These are phyloP conservation scores for Delphinapterus leucas DNA, from an alignment of 2,113 vertebrate genomes.

Conservation along the genomic window DNA sequence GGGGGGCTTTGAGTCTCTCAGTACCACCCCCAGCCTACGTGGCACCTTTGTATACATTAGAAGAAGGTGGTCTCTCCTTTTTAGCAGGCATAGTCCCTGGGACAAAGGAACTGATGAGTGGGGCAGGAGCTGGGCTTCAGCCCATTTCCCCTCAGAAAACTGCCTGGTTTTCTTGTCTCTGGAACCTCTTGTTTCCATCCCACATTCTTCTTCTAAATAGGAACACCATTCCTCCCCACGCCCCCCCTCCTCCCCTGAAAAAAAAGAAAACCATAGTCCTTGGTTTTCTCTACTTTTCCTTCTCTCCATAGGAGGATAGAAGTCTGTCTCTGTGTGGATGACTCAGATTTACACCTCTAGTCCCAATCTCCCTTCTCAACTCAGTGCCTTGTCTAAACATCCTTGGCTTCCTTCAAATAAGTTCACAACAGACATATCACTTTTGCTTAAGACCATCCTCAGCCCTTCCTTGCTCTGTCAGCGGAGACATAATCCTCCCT, in stretches of 20 bases:
- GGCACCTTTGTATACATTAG: not conserved
- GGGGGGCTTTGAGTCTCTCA: not conserved
- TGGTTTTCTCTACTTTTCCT: not conserved
- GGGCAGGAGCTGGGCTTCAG: constrained; percentile 19
- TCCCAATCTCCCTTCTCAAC: not conserved
- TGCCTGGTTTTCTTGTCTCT: constrained; percentile 46
- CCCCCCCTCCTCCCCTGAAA: not conserved
- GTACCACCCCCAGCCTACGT: not conserved
- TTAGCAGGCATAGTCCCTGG: not conserved
- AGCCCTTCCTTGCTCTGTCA: not conserved
- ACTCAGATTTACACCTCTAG: not conserved
- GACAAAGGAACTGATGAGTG: not conserved
- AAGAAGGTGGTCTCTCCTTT: not conserved
- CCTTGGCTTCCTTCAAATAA: not conserved
- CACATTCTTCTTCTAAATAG: constrained; percentile 61
- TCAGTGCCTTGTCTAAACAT: not conserved
- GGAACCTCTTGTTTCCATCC: constrained; percentile 37
- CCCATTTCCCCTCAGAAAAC: not conserved
- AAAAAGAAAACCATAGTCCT: not conserved
- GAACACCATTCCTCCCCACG: not conserved
- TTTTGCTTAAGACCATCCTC: not conserved
- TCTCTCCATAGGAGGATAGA: not conserved
- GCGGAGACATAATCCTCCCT: not conserved
- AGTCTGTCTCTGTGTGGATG: not conserved
- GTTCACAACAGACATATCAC: not conserved